Base-by-base conservation (phyloP, 2,797 vertebrate species). In the Falco concolor region DNA sequence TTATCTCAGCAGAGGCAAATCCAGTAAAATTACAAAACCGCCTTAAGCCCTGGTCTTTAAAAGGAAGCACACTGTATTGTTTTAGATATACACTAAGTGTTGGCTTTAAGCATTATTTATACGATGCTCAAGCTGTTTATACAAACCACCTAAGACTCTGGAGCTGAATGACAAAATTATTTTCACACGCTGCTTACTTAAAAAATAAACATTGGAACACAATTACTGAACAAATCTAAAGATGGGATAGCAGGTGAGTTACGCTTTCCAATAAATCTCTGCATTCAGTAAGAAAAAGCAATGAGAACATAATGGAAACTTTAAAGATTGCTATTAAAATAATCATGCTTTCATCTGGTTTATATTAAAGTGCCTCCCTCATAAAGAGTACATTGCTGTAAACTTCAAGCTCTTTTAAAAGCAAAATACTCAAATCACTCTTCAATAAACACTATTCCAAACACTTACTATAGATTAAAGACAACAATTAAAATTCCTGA, bases 401-500 rank as follows among this genome's bases (percentile, higher is more conserved):
- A 95, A 93, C 53, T 80, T 90, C 72, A 87, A 72, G 77, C 49
- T 59, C 93, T 92, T 96, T 94, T 94, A 96, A 88, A 45, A 92
- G 84, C 68, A 95, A 95, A 96, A 95, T 47, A 93, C 78, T 89
- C 75, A 87, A 96, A 94, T 95, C 60, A 44, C 53, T 96, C 74
- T 85, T 95, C 90, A 94, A 95, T 95, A 97, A 97, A 95, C 94
- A 93, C 95, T 89, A 84, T 45, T 83, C 53, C 86, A 65, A 95
- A 72, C 84, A 92, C 80, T 95, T 94, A 82, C 30, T 70, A 84
- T 30, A 93, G 74, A 93, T 96, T 88, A 97, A 96, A 95, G 90
- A 95, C 75, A 95, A 95, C 84, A 92, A 96, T 95, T 96, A 96
- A 77, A 94, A 95, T 96, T 83, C 93, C 94, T 89, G 18, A 72